These are phyloP conservation scores for Macrotis lagotis DNA, from an alignment of 2,113 vertebrate species.

Conservation along the genomic window DNA sequence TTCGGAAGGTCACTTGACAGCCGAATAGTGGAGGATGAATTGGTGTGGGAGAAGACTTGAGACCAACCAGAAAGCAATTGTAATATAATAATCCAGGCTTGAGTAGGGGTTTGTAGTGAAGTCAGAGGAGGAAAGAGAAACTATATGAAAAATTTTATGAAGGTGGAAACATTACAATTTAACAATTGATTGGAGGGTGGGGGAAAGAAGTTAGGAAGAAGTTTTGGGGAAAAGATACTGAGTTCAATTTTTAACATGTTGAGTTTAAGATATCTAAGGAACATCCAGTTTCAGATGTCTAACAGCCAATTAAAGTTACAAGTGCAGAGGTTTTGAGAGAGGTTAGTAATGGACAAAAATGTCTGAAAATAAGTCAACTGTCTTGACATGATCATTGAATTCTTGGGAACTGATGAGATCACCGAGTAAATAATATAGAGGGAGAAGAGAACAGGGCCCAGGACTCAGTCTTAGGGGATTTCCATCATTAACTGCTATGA, in stretches of 20 bases:
- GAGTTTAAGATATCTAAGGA: not conserved
- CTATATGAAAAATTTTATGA: not conserved
- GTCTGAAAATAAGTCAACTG: not conserved
- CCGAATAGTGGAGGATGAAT: not conserved
- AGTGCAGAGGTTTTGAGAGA: not conserved
- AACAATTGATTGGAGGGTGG: not conserved
- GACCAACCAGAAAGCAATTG: not conserved
- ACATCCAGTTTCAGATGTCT: not conserved
- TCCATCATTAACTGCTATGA: not conserved
- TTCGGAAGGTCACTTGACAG: not conserved
- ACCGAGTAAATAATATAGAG: not conserved
- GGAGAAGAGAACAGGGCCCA: not conserved
- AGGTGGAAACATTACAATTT: not conserved
- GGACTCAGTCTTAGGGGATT: not conserved
- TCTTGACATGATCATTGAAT: not conserved
- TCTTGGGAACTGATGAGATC: not conserved
- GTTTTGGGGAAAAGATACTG: not conserved
- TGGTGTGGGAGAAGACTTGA: not conserved
- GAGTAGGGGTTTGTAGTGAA: not conserved
- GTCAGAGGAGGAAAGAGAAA: not conserved
- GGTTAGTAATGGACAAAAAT: not conserved
- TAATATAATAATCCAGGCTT: not conserved
- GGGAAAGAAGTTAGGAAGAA: too few species aligned
- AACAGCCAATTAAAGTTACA: not conserved
- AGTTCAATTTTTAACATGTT: not conserved